Conservation (phyloP, 2,888 invertebrate species). For the Mayetiola destructor region DNA sequence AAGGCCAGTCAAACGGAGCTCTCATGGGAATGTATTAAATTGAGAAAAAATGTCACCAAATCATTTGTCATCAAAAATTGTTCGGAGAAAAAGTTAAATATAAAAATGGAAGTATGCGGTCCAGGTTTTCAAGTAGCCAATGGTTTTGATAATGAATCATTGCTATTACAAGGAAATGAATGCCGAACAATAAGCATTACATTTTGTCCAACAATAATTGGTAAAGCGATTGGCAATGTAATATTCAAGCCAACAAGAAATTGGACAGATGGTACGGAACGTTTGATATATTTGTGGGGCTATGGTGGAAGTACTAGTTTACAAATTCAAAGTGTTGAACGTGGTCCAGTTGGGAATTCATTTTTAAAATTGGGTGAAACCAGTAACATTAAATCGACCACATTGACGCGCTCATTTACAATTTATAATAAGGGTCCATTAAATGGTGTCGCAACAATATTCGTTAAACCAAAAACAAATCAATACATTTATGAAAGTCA, state of each 20-base stretch:
- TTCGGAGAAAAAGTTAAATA: slow-evolving; percentile 39
- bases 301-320: slow-evolving; percentile 44
- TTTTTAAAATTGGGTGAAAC: slow-evolving; percentile 44
- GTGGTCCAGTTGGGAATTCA: slow-evolving; percentile 41
- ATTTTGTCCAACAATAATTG: slow-evolving; percentile 41
- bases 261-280: slow-evolving; percentile 15
- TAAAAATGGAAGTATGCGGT: slow-evolving; percentile 38
- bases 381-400: slow-evolving; percentile 31
- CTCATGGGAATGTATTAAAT: slow-evolving; percentile 44
- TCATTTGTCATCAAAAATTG: slow-evolving; percentile 43
- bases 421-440: slow-evolving; percentile 43
- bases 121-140: slow-evolving; percentile 34
- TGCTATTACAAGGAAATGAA: slow-evolving; percentile 39
- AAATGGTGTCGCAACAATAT: slow-evolving; percentile 36
- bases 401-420: slow-evolving; percentile 36
- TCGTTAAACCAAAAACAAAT: slow-evolving; percentile 15
- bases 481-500: slow-evolving; percentile 8
- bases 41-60: slow-evolving; percentile 39
- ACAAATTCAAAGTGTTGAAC: slow-evolving; percentile 37
- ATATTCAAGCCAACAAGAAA: slow-evolving; percentile 35
- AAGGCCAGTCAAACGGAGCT: slow-evolving; percentile 42
- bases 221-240: slow-evolving; percentile 40
- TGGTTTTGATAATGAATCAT: slow-evolving; percentile 9
- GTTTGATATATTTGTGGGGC: slow-evolving; percentile 37
- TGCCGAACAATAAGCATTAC: slow-evolving; percentile 39